phyloP scores from a whole-genome alignment of 2,113 vertebrate genomes.

The Phoxinus phoxinus region DNA sequence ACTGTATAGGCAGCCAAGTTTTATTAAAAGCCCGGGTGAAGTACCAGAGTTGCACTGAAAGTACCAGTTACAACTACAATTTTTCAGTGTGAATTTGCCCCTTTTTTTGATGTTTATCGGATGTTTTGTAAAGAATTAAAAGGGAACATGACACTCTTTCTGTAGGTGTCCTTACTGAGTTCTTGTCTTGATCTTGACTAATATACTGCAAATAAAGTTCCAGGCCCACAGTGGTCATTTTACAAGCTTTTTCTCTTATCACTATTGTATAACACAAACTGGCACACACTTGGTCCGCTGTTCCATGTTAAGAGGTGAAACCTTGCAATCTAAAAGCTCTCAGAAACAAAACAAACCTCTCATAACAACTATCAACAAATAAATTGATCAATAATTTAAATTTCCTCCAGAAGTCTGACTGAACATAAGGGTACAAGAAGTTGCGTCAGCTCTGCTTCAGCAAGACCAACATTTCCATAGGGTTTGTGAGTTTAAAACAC shows the following conservation, averaged over 20 bases:
- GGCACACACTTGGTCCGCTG: background rate
- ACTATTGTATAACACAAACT: background rate
- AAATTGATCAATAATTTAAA: background rate
- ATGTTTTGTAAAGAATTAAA: background rate
- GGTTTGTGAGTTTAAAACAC: background rate
- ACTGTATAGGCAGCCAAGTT: too few relatives aligned
- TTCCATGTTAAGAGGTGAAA: background rate
- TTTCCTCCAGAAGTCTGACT: background rate
- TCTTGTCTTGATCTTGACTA: background rate
- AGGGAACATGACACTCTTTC: background rate
- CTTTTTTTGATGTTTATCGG: background rate
- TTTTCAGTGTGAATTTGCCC: background rate
- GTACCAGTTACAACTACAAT: too few relatives aligned
- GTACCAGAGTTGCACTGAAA: background rate
- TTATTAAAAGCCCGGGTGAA: too few relatives aligned
- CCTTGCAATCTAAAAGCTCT: background rate
- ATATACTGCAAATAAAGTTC: background rate
- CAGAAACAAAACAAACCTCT: background rate
- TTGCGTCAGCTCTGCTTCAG: background rate
- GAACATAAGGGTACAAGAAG: background rate
- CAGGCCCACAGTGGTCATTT: background rate
- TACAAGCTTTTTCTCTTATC: background rate
- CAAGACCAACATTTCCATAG: background rate
- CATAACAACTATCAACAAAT: background rate
- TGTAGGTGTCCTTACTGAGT: background rate